phyloP scores from a whole-genome alignment of 2,888 invertebrate species.

The Euclidia mi region DNA sequence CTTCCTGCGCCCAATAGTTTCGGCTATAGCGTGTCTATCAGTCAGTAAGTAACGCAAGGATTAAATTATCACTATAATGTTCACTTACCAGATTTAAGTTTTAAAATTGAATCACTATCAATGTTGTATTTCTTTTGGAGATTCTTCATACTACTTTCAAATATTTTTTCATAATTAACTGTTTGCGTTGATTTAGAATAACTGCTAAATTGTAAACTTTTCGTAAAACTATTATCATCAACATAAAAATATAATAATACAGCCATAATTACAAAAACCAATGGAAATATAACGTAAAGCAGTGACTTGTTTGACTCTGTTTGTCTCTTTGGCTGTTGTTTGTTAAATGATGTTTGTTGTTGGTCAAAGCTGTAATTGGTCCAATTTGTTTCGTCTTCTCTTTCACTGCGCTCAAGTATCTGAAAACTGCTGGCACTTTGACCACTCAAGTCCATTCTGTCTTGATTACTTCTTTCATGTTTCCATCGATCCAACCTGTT shows the following conservation, averaged over 20 bases:
- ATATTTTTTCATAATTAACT: conserved; percentile 63
- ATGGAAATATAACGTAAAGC: conserved; percentile 21
- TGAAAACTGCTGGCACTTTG: not conserved
- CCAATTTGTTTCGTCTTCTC: conserved; percentile 14
- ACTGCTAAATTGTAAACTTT: conserved; percentile 13
- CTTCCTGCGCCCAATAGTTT: no score
- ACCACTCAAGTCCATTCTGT: no score
- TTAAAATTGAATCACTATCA: conserved; percentile 71
- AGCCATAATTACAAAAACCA: conserved; percentile 32
- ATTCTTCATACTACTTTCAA: conserved; percentile 71
- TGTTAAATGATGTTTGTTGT: conserved; percentile 10
- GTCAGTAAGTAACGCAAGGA: no score
- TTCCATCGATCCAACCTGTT: conserved; percentile 28
- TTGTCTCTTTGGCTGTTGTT: conserved; percentile 17
- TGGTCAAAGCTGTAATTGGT: conserved; percentile 25
- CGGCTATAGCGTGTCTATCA: no score
- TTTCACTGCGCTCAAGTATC: not conserved
- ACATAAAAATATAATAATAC: conserved; percentile 13
- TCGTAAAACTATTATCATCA: not conserved
- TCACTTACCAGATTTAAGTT: conserved; percentile 76
- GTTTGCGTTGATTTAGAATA: conserved; percentile 44
- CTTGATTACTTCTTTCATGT: no score
- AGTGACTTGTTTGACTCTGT: conserved; percentile 20
- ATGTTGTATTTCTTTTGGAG: conserved; percentile 76
- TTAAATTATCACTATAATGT: not conserved